phyloP scores from a whole-genome alignment of 2,888 invertebrate genomes.

The Metellina segmentata region DNA sequence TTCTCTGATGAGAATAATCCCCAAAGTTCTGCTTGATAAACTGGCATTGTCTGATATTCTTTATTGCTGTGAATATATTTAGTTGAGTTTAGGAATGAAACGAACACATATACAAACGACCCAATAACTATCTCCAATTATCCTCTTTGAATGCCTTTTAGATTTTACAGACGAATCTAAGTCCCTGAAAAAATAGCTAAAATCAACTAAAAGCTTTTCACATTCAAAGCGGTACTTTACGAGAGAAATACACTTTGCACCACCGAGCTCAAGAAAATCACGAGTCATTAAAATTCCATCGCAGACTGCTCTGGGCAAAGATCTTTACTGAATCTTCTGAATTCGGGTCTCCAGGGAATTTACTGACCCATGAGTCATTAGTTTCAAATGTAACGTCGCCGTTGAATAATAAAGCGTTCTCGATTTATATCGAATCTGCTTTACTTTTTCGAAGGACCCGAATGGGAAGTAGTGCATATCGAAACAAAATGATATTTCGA shows the following conservation, averaged over 20 bases:
- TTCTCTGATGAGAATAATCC: too few relatives aligned
- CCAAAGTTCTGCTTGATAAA: too few relatives aligned
- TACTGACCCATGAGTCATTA: neutral
- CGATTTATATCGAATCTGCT: neutral
- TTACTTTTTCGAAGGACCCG: too few relatives aligned
- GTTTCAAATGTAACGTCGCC: neutral
- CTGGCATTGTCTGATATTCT: too few relatives aligned
- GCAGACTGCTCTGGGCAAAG: neutral
- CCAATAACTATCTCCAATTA: too few relatives aligned
- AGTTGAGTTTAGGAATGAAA: too few relatives aligned
- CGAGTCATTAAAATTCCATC: neutral
- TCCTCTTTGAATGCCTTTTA: too few relatives aligned
- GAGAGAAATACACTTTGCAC: too few relatives aligned
- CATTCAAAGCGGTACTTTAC: neutral
- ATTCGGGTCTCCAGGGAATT: neutral
- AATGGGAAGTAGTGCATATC: neutral
- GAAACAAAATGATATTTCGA: neutral
- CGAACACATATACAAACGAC: too few relatives aligned
- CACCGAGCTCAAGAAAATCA: neutral
- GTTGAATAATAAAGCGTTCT: neutral
- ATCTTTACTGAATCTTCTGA: neutral
- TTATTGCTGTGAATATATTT: too few relatives aligned
- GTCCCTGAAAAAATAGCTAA: too few relatives aligned
- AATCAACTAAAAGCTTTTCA: neutral
- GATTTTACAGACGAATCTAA: too few relatives aligned